phyloP scores from a whole-genome alignment of 2,113 vertebrate species.

The Leptosomus discolor region DNA sequence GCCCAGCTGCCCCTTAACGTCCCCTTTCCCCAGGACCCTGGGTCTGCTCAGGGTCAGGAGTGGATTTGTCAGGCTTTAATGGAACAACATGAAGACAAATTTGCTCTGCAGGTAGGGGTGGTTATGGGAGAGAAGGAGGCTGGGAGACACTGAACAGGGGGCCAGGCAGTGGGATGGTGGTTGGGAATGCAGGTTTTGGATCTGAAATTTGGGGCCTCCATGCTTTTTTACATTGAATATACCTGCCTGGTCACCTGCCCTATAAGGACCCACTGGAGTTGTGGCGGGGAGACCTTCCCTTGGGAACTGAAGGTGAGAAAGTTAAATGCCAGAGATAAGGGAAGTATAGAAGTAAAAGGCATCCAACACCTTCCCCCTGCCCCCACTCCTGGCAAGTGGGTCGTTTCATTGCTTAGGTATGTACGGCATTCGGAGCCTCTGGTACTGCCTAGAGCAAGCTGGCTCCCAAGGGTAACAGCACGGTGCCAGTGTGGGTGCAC shows the following conservation, averaged over 20 bases:
- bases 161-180: not conserved
- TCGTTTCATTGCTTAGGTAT: constrained; percentile 34
- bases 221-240: rapidly evolving
- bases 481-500: not conserved
- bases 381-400: not conserved
- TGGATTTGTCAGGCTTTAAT: not conserved
- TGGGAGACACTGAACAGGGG: not conserved
- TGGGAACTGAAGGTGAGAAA: constrained; percentile 44
- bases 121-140: not conserved
- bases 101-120: not conserved
- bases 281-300: not conserved
- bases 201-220: not conserved
- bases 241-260: not conserved
- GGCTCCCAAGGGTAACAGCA: not conserved
- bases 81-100: not conserved
- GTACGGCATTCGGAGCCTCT: not conserved
- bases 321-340: constrained; percentile 52
- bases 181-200: not conserved
- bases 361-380: not conserved
- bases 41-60: not conserved
- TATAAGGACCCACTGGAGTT: not conserved
- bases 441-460: not conserved
- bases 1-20: not conserved
- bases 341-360: not conserved
- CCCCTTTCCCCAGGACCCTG: not conserved